These are phyloP conservation scores for Protonemura montana DNA, from an alignment of 2,888 invertebrate species.

Conservation along the genomic window DNA sequence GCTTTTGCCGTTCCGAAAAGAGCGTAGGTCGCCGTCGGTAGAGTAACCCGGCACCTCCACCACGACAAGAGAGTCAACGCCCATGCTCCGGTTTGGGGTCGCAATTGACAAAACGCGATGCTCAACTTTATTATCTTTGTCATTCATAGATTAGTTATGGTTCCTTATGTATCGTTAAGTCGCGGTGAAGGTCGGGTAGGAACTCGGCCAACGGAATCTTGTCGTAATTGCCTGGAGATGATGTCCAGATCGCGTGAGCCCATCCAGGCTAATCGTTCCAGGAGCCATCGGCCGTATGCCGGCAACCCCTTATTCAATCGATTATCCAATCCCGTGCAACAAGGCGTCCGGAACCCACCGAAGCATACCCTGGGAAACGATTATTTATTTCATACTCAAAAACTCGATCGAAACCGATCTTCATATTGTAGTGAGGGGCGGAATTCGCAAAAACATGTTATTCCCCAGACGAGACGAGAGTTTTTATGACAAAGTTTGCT, in stretches of 20 bases:
- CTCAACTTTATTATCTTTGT: slow-evolving; percentile 4
- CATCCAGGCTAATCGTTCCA: slow-evolving; percentile 10
- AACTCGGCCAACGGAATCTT: not conserved
- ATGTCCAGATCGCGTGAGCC: slow-evolving; percentile 31
- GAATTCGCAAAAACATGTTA: slow-evolving; percentile 23
- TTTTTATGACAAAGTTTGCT: slow-evolving; percentile 33
- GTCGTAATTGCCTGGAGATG: not conserved
- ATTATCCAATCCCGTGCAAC: slow-evolving; percentile 9
- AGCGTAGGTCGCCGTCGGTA: not conserved
- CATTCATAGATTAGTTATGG: slow-evolving; percentile 20
- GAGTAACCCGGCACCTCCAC: not conserved
- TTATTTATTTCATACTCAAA: slow-evolving; percentile 7
- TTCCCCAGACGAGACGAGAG: slow-evolving; percentile 19
- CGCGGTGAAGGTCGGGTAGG: not conserved
- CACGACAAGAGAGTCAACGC: not conserved
- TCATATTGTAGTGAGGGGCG: not conserved
- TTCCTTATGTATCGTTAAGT: not conserved
- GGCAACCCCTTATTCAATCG: slow-evolving; percentile 8
- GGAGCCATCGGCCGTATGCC: not conserved
- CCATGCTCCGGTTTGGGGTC: not conserved
- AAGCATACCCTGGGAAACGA: not conserved
- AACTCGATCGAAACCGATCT: not conserved
- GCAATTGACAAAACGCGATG: not conserved
- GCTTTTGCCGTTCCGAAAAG: not conserved
- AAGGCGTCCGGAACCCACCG: not conserved